Base-by-base conservation (phyloP, 1,140 invertebrate genomes). In the Leptoteleia sp. region DNA sequence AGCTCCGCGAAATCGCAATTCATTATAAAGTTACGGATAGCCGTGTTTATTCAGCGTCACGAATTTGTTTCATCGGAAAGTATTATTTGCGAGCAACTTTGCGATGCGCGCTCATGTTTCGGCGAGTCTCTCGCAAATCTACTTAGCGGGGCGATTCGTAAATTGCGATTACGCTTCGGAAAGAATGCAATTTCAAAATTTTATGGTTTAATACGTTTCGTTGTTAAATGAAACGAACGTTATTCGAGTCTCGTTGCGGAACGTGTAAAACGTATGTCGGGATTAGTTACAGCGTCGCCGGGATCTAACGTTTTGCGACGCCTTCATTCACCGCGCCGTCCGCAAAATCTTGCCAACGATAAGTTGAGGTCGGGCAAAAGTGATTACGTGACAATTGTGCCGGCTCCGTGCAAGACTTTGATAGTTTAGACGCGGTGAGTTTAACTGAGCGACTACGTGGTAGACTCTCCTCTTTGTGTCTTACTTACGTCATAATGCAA, bases 301-400 rank as follows among this genome's bases (percentile, higher is more conserved):
- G 12, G 12, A 16, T 77, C 8, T 25, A 54, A 65, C 42, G 38
- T 54, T 55, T 71, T 59, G 48, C 59, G 37, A 70, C 52, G 61
- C 31, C 47, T 68, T 22, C 9, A 29, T 65, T 71, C 33, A 50
- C 55, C 54, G 9, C 33, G 38, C 43, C 13, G 42, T 40, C 61
- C 42, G 42, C 64, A 38, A 79, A 68, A 64, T 64, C 52, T 43
- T 47, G 22, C 25, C 43, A 57, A 67, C 43, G 43, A 65, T 79
- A 55, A 70, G 22, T 64, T 61, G 22, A 75, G 59, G 43, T 78
- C 61, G 42, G 43, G 29, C 59, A 78, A 72, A 81, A 76, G 76
- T 81, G 79, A 81, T 78, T 81, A 78, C 75, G 71, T 81, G 79
- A 81, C 79, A 81, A 81, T 78, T 78, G 79, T 64, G 37, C 54